Evolutionary conservation across 2,888 invertebrate species (phyloP).

Genomic region (Leptinotarsa juncta): DNA sequence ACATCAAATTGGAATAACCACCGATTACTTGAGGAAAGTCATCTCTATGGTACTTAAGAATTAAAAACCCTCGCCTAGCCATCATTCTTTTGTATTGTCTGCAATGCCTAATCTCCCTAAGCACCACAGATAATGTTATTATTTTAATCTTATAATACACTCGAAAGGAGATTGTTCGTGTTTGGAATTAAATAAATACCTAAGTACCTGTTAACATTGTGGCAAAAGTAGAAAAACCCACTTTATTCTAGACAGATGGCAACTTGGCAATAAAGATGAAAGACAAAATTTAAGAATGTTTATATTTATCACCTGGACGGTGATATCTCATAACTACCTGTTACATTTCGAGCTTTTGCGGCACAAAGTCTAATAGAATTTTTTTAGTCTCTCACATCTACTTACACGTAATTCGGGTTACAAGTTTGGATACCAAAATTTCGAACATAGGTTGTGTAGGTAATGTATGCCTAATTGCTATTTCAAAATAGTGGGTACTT

Average conservation of each 20-base stretch:
- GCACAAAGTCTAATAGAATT: slow-evolving; percentile 6
- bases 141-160: slow-evolving; percentile 21
- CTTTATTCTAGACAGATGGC: slow-evolving; percentile 19
- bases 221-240: slow-evolving; percentile 20
- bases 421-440: too few relatives aligned
- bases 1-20: too few relatives aligned
- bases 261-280: slow-evolving; percentile 4
- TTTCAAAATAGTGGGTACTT: too few relatives aligned
- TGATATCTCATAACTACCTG: slow-evolving; percentile 22
- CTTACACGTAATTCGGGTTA: not conserved
- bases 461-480: too few relatives aligned
- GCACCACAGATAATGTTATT: slow-evolving; percentile 19
- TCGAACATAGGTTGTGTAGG: too few relatives aligned
- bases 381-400: not conserved
- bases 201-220: slow-evolving; percentile 13
- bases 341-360: slow-evolving; percentile 21
- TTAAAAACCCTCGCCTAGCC: slow-evolving; percentile 1
- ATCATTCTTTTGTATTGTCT: not conserved
- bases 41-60: not conserved
- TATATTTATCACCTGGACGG: slow-evolving; percentile 18
- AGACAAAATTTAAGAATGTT: slow-evolving; percentile 2
- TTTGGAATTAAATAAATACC: slow-evolving; percentile 26
- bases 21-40: too few relatives aligned
- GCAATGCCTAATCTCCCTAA: not conserved
- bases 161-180: slow-evolving; percentile 13